Conservation (phyloP, 2,113 vertebrate genomes). For the Melospiza georgiana region DNA sequence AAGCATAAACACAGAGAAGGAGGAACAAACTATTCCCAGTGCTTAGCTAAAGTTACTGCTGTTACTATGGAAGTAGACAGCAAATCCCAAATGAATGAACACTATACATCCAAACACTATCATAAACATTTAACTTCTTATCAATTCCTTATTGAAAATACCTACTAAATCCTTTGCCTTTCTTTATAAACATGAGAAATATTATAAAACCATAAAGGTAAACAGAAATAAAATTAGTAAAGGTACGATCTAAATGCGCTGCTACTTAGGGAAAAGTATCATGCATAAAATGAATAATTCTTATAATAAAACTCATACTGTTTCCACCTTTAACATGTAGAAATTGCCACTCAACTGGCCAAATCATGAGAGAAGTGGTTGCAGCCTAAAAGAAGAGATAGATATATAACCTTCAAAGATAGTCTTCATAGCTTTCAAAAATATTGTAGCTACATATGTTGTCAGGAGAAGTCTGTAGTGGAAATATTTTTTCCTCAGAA, state of each 20-base stretch:
- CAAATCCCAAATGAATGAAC: conserved; percentile 50
- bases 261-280: conserved; percentile 46
- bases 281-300: conserved; percentile 55
- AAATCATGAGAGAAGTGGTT: conserved; percentile 56
- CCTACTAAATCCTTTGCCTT: background rate
- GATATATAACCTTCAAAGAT: conserved; percentile 54
- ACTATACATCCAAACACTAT: background rate
- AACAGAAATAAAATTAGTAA: conserved; percentile 39
- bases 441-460: conserved; percentile 18
- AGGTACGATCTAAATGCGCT: background rate
- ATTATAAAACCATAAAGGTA: background rate
- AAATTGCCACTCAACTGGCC: conserved; percentile 58
- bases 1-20: background rate
- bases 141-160: background rate
- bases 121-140: background rate
- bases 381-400: conserved; percentile 63
- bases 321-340: conserved; percentile 61
- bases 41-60: conserved; percentile 65
- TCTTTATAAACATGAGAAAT: background rate
- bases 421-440: conserved; percentile 16
- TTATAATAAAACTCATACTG: conserved; percentile 49
- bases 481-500: background rate
- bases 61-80: conserved; percentile 64
- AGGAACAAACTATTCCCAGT: conserved; percentile 54
- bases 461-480: background rate